Evolutionary conservation across 2,797 vertebrate genomes (phyloP).

Genomic region (Bradypodion pumilum): DNA sequence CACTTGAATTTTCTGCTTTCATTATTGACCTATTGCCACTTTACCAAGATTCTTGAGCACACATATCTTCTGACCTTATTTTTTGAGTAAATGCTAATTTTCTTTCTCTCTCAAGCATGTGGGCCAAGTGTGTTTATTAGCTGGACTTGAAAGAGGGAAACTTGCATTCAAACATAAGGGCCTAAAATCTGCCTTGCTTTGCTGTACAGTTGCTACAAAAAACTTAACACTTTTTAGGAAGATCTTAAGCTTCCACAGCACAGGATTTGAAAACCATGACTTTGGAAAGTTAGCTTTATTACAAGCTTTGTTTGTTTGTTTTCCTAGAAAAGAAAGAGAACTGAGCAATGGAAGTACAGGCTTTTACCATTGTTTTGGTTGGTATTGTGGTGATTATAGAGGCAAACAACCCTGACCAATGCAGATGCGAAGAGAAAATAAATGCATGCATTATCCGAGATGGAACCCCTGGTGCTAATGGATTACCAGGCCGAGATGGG

Average conservation of each 20-base stretch:
- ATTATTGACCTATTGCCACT: too few relatives aligned
- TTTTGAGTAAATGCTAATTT: too few relatives aligned
- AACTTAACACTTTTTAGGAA: too few relatives aligned
- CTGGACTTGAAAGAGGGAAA: too few relatives aligned
- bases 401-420: not conserved
- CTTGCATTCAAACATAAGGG: too few relatives aligned
- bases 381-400: not conserved
- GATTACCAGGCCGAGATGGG: conserved; percentile 29
- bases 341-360: not conserved
- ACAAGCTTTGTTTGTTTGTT: not conserved
- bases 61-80: too few relatives aligned
- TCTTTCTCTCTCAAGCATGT: too few relatives aligned
- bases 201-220: too few relatives aligned
- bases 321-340: not conserved
- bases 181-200: too few relatives aligned
- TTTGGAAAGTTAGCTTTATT: not conserved
- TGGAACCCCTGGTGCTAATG: conserved; percentile 22
- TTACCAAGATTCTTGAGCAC: too few relatives aligned
- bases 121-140: too few relatives aligned
- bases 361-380: not conserved
- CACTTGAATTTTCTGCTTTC: too few relatives aligned
- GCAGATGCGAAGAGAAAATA: not conserved
- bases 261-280: not conserved
- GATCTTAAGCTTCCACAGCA: not conserved
- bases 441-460: not conserved